A percentile compares a stretch with the other conserved stretches of the same genome.
Evolutionary conservation across 2,888 invertebrate species (phyloP).

Genomic region (Macaria notata): DNA sequence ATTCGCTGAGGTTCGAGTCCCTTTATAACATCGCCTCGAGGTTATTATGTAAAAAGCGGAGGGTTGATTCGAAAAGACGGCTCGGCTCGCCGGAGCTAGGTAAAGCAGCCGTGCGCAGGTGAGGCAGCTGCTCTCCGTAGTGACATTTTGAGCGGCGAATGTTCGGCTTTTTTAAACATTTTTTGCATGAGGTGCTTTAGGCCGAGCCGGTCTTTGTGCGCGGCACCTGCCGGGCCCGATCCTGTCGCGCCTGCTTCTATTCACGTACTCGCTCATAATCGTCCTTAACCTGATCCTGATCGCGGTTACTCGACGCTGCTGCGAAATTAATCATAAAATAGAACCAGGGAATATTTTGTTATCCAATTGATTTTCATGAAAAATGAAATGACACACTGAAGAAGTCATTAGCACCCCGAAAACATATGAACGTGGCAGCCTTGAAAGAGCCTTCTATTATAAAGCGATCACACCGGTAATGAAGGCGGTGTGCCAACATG

Average conservation of each 20-base stretch:
- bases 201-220: conserved; percentile 57
- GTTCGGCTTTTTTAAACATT: conserved; percentile 49
- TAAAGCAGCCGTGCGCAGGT: conserved; percentile 52
- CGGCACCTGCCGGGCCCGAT: conserved; percentile 64
- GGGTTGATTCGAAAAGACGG: conserved; percentile 30
- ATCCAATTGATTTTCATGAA: too few species aligned
- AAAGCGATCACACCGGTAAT: conserved; percentile 13
- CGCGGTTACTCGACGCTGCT: conserved; percentile 1
- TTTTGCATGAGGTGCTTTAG: conserved; percentile 57
- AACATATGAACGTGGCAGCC: conserved; percentile 5
- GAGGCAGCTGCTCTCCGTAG: conserved; percentile 73
- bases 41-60: conserved; percentile 32
- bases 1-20: conserved; percentile 3
- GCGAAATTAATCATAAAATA: too few species aligned
- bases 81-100: conserved; percentile 29
- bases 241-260: conserved; percentile 44
- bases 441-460: conserved; percentile 5
- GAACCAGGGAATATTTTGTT: too few species aligned
- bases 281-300: conserved; percentile 47
- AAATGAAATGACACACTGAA: too few species aligned
- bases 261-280: conserved; percentile 38
- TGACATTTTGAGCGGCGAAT: conserved; percentile 64
- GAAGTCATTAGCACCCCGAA: not conserved
- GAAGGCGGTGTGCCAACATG: conserved; percentile 20
- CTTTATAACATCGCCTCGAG: conserved; percentile 25